Conservation (phyloP, 2,113 vertebrate genomes). For the Gadus macrocephalus region DNA sequence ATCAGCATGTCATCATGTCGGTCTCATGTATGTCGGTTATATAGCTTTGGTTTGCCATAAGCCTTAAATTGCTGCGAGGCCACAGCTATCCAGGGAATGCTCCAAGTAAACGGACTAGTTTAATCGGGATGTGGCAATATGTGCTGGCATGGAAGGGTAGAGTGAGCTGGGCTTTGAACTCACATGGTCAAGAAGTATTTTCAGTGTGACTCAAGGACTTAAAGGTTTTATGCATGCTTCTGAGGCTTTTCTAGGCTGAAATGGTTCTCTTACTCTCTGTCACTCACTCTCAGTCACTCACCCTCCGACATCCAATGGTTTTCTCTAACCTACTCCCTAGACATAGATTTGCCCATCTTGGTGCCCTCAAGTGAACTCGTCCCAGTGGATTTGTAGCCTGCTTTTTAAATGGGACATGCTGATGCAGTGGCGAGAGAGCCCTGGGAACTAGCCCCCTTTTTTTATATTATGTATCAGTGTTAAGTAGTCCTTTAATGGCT, state of each 20-base stretch:
- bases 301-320: conserved; percentile 20
- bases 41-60: background rate
- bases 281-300: no score
- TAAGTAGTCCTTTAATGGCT: background rate
- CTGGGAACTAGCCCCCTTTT: background rate
- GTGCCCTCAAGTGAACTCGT: conserved; percentile 1
- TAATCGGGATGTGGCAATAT: background rate
- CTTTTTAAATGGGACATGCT: conserved; percentile 37
- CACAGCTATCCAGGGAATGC: conserved; percentile 4
- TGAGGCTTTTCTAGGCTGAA: no score
- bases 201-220: no score
- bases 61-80: background rate
- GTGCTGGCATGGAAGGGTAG: no score
- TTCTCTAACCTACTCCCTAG: conserved; percentile 24
- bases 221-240: no score
- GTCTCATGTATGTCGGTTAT: background rate
- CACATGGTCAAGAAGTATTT: no score
- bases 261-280: no score
- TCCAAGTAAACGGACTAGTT: background rate
- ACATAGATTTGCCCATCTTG: conserved; percentile 30
- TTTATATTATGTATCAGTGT: background rate
- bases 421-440: conserved; percentile 14
- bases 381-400: conserved; percentile 33
- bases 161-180: no score
- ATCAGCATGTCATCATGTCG: background rate